phyloP scores from a whole-genome alignment of 2,797 vertebrate genomes.

The Etheostoma perlongum region DNA sequence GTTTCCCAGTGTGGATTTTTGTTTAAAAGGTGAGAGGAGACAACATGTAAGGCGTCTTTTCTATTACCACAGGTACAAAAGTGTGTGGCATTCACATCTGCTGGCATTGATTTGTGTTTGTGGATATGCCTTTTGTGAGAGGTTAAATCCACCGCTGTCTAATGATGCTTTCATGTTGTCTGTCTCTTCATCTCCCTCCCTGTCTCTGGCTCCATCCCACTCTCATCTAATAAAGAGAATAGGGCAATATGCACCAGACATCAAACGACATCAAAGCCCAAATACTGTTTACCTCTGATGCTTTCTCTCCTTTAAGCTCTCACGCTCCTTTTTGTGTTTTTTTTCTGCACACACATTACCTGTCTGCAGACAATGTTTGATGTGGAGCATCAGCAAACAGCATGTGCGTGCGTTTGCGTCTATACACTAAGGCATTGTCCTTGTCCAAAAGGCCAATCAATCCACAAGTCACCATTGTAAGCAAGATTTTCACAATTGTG shows the following conservation, averaged over 20 bases:
- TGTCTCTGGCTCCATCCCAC: constrained; percentile 44
- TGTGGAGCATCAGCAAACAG: constrained; percentile 58
- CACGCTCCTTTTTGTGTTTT: constrained; percentile 49
- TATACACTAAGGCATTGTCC: constrained; percentile 33
- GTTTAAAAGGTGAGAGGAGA: constrained; percentile 21
- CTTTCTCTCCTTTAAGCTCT: constrained; percentile 49
- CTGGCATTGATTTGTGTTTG: constrained; percentile 59
- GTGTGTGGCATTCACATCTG: constrained; percentile 43
- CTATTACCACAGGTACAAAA: constrained; percentile 18
- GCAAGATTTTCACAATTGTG: constrained; percentile 13
- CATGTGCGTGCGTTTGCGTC: neutral
- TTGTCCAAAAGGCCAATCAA: constrained; percentile 23
- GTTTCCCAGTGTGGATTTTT: neutral
- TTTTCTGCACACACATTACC: constrained; percentile 62
- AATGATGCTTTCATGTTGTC: constrained; percentile 77
- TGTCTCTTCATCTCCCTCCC: constrained; percentile 60
- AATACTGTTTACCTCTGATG: constrained; percentile 56
- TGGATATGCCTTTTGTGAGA: constrained; percentile 69
- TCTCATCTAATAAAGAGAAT: constrained; percentile 65
- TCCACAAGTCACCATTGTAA: constrained; percentile 20
- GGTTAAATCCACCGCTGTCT: constrained; percentile 76
- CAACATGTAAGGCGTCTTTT: constrained; percentile 6
- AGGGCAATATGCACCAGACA: constrained; percentile 69
- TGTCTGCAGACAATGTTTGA: constrained; percentile 72
- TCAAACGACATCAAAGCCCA: constrained; percentile 80